A percentile compares a stretch with the other conserved stretches of the same genome.
Evolutionary conservation across 2,797 vertebrate genomes (phyloP).

Genomic region (Potorous gilbertii): DNA sequence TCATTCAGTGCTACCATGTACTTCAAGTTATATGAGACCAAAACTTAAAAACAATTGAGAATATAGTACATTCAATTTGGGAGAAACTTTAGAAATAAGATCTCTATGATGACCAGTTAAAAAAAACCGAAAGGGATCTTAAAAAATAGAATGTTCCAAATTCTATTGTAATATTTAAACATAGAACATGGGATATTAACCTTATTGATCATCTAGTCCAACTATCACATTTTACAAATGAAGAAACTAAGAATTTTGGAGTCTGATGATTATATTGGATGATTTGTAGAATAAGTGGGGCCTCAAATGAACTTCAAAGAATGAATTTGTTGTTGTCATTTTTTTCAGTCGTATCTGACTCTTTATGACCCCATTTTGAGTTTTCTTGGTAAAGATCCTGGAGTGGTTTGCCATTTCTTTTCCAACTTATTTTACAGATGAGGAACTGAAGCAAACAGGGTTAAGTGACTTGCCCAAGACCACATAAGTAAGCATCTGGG

Average conservation of each 20-base stretch:
- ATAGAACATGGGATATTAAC: neutral
- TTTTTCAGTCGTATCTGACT: neutral
- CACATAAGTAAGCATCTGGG: no score
- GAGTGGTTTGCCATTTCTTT: no score
- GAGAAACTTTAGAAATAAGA: neutral
- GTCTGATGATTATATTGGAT: neutral
- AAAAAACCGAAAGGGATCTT: neutral
- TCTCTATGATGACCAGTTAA: neutral
- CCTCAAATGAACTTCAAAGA: neutral
- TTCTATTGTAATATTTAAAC: neutral
- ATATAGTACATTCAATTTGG: neutral
- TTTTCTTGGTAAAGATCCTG: neutral
- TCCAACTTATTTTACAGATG: no score
- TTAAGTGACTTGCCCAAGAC: no score
- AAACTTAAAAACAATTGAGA: neutral
- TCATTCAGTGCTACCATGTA: neutral
- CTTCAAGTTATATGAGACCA: neutral
- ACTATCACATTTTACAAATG: neutral
- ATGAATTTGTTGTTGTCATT: neutral
- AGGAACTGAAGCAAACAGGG: no score
- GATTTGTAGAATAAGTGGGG: neutral
- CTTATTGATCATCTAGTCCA: neutral
- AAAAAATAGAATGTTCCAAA: neutral
- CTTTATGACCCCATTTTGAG: neutral
- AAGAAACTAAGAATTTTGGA: neutral